phyloP scores from a whole-genome alignment of 2,113 vertebrate genomes.

The Micronycteris hirsuta region DNA sequence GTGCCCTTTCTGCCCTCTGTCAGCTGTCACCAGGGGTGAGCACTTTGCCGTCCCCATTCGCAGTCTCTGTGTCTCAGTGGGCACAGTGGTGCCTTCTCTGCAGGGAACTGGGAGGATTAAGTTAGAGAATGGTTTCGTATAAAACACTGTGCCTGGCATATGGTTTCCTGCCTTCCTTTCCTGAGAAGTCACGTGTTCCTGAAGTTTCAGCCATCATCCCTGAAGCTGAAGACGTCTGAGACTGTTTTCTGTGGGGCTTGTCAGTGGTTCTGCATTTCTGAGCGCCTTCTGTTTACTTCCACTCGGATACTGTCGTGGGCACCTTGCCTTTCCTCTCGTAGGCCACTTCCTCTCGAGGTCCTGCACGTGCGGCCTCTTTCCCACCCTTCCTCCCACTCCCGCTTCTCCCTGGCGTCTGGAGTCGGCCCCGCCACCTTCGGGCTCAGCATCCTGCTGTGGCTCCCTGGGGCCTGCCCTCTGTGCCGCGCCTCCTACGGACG shows the following conservation, averaged over 20 bases:
- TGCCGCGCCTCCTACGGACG: background rate
- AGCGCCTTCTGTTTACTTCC: too few species aligned
- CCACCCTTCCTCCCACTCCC: background rate
- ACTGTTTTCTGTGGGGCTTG: background rate
- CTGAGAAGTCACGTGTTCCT: background rate
- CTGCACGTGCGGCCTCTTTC: background rate
- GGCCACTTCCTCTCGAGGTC: fast-evolving
- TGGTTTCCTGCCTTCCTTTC: background rate
- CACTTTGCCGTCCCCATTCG: background rate
- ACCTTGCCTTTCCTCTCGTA: background rate
- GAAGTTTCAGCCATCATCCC: fast-evolving
- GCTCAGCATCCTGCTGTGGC: fast-evolving
- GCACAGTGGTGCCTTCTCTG: background rate
- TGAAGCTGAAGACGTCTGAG: background rate
- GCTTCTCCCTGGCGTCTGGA: background rate
- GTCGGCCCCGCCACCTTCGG: background rate
- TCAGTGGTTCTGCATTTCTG: background rate
- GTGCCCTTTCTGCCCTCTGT: background rate
- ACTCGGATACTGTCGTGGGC: fast-evolving
- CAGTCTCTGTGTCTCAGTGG: background rate
- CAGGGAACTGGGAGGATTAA: background rate
- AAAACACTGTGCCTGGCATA: too few species aligned
- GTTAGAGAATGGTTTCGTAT: background rate
- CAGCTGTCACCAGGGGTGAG: background rate
- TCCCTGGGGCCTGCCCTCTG: background rate